phyloP scores from a whole-genome alignment of 2,888 invertebrate genomes.

The Harpagoxenus sublaevis region DNA sequence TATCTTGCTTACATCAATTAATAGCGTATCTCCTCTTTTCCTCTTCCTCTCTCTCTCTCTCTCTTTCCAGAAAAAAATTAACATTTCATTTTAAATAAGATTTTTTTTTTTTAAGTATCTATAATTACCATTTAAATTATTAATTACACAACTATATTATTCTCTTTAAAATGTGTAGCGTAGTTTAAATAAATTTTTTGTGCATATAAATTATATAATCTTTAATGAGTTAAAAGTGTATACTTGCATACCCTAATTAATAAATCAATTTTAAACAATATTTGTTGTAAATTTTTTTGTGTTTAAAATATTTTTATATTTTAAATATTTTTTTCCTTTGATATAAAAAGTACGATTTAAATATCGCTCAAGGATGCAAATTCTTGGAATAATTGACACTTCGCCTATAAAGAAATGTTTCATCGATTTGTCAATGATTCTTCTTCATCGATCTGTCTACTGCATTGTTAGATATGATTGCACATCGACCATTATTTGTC shows the following conservation, averaged over 20 bases:
- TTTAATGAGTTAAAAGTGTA: background rate
- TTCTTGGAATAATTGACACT: conserved; percentile 6
- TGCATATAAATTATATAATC: background rate
- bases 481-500: conserved; percentile 10
- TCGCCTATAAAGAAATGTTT: background rate
- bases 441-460: conserved; percentile 7
- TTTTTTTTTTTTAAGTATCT: background rate
- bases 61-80: too few relatives aligned
- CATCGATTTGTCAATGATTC: background rate
- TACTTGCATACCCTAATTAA: background rate
- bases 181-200: background rate
- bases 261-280: conserved; percentile 2
- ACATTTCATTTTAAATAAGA: too few relatives aligned
- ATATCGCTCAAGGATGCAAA: background rate
- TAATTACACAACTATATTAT: background rate
- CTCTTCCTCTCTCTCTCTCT: too few relatives aligned
- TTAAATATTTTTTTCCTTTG: too few relatives aligned
- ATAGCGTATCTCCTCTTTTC: background rate
- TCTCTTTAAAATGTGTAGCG: background rate
- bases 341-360: background rate
- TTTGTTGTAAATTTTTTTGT: background rate
- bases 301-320: background rate
- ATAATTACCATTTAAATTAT: background rate
- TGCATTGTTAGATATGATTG: conserved; percentile 23
- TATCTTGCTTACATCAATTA: background rate